Evolutionary conservation across 2,797 vertebrate species (phyloP), one percentile per base, ranked within the genome.

Genomic region (Falco columbarius): DNA sequence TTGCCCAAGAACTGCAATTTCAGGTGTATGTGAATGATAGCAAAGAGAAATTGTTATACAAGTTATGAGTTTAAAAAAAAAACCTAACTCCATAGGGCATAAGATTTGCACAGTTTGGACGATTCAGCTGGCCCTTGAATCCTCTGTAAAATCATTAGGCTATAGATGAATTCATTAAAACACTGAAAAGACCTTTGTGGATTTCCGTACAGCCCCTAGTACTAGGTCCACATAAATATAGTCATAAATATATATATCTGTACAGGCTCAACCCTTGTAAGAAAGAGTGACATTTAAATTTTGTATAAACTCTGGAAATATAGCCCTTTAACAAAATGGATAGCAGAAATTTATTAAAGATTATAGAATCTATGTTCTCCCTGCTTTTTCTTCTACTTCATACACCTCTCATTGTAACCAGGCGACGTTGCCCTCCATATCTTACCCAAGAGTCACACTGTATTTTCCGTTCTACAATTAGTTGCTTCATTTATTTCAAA

Each of bases 391-490:
- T n/a, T 55, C 8, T 51, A 40, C 3, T 42, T 72, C 68, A 22
- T 67, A 30, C 9, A 18, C 5, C 2, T 66, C 10, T 83, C 29
- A 49, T 51, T 55, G 3, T 46, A 81, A 49, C 23, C 9, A 22
- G 24, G 13, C 23, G 63, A 20, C 63, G 34, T 12, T 46, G 24
- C 44, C 42, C 10, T 86, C 54, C 12, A 1, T 38, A 32, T 27
- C 51, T 62, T 82, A 54, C 27, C 51, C 22, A 42, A 75, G 42
- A 81, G 7, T 23, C n/a, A 40, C 29, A 20, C 18, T 38, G 27
- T 67, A n/a, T 51, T 72, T 86, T 90, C 73, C 91, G 40, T 32
- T 47, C 42, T 72, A 44, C 29, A 95, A 38, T 70, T 70, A 77
- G 13, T 46, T 68, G 24, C 54, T 90, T 75, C 58, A 36, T 85